These are phyloP conservation scores for Lindbergichthys nudifrons DNA, from an alignment of 2,797 vertebrate species.

Conservation along the genomic window DNA sequence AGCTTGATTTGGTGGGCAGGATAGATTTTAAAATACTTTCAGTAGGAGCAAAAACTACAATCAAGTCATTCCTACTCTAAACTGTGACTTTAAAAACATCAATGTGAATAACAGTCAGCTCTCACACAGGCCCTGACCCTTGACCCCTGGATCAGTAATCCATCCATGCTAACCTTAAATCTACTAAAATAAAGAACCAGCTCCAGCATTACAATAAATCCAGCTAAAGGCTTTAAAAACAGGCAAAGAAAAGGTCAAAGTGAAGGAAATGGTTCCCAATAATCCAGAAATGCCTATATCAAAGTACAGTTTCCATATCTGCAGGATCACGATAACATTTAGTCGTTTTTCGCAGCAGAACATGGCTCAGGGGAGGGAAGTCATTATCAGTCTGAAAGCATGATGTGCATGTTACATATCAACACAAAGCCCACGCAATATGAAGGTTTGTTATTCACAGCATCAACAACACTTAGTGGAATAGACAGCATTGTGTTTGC, in stretches of 20 bases:
- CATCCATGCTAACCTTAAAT: not conserved
- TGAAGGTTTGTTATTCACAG: constrained; percentile 17
- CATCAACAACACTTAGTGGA: constrained; percentile 40
- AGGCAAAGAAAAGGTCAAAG: not conserved
- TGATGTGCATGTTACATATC: constrained; percentile 4
- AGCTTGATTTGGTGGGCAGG: no score
- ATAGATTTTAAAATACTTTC: no score
- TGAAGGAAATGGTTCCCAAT: not conserved
- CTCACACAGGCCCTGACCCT: not conserved
- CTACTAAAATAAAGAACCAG: not conserved
- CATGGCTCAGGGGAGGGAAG: constrained; percentile 5
- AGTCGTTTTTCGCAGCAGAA: not conserved
- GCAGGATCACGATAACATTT: constrained; percentile 20
- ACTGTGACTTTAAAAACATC: not conserved
- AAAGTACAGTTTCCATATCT: constrained; percentile 21
- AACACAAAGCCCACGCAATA: not conserved
- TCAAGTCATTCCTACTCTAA: not conserved
- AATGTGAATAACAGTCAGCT: not conserved
- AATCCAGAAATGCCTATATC: not conserved
- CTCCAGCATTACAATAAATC: not conserved
- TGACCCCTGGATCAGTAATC: not conserved
- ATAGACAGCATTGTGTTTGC: constrained; percentile 39
- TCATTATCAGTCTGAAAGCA: constrained; percentile 19
- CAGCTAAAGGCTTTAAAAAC: not conserved
- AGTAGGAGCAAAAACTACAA: not conserved